Percentiles rank a stretch among this genome's conserved stretches.
phyloP scores from a whole-genome alignment of 2,888 invertebrate genomes.

The Drosophila tanythrix region DNA sequence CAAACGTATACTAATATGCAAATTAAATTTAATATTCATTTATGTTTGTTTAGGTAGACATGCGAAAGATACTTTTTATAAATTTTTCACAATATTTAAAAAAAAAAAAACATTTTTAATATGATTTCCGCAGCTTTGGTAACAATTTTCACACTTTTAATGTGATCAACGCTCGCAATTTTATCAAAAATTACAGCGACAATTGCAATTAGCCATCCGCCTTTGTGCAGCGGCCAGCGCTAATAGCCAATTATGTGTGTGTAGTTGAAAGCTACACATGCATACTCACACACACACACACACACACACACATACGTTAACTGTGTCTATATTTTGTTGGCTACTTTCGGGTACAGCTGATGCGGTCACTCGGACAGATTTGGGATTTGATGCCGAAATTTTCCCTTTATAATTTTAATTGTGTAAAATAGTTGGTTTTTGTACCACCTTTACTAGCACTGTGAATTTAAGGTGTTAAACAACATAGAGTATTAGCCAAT shows the following conservation, averaged over 20 bases:
- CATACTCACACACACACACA: neutral
- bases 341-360: conserved; percentile 20
- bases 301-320: neutral
- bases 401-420: conserved; percentile 62
- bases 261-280: conserved; percentile 12
- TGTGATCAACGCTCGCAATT: conserved; percentile 69
- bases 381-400: conserved; percentile 68
- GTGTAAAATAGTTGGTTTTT: conserved; percentile 31
- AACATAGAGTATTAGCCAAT: neutral
- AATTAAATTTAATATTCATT: conserved; percentile 76
- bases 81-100: neutral
- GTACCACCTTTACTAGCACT: conserved; percentile 21
- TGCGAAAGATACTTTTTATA: conserved; percentile 2
- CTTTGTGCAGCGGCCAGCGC: conserved; percentile 58
- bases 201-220: conserved; percentile 30
- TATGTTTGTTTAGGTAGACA: conserved; percentile 58
- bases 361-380: conserved; percentile 41
- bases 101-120: conserved; percentile 21
- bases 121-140: conserved; percentile 40
- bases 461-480: neutral
- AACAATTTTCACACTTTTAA: conserved; percentile 73
- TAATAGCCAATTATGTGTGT: conserved; percentile 76
- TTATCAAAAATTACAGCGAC: conserved; percentile 32
- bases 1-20: conserved; percentile 61
- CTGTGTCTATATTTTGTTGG: conserved; percentile 6